A percentile compares a stretch with the other conserved stretches of the same genome.
Conservation (phyloP, 2,888 invertebrate species). For the Acanthosoma haemorrhoidale region DNA sequence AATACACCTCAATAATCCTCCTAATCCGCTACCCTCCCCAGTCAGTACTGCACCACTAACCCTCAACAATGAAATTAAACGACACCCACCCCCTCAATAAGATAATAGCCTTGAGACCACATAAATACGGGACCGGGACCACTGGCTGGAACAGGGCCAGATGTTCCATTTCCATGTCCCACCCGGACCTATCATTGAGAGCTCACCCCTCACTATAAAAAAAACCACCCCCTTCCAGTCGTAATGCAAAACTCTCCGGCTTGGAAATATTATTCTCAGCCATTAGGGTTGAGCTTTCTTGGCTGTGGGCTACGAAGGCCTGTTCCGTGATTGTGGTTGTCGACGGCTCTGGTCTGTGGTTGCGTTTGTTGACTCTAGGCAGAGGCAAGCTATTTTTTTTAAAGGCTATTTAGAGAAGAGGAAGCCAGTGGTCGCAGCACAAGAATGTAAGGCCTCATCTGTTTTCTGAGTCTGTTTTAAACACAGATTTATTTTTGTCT, state of each 20-base stretch:
- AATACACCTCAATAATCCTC: not conserved
- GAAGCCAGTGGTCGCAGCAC: no score
- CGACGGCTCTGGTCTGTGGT: not conserved
- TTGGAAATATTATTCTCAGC: constrained; percentile 11
- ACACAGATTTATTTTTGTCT: no score
- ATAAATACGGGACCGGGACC: not conserved
- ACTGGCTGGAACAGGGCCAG: not conserved
- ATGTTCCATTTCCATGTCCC: constrained; percentile 9
- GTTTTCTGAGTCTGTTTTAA: no score
- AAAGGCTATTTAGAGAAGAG: not conserved
- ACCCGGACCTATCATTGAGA: not conserved
- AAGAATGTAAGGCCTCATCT: no score
- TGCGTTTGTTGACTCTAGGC: not conserved
- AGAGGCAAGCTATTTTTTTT: not conserved
- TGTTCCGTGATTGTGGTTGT: not conserved
- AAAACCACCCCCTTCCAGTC: not conserved
- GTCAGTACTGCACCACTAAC: not conserved
- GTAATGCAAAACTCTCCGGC: not conserved
- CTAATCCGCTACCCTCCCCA: not conserved
- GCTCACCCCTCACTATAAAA: not conserved
- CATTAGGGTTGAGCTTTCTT: constrained; percentile 4
- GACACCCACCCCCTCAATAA: not conserved
- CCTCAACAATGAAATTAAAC: no score
- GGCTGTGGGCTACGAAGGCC: no score
- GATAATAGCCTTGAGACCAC: no score